A percentile compares a stretch with the other conserved stretches of the same genome.
phyloP scores from a whole-genome alignment of 2,888 invertebrate genomes.

The Athrips mouffetella region DNA sequence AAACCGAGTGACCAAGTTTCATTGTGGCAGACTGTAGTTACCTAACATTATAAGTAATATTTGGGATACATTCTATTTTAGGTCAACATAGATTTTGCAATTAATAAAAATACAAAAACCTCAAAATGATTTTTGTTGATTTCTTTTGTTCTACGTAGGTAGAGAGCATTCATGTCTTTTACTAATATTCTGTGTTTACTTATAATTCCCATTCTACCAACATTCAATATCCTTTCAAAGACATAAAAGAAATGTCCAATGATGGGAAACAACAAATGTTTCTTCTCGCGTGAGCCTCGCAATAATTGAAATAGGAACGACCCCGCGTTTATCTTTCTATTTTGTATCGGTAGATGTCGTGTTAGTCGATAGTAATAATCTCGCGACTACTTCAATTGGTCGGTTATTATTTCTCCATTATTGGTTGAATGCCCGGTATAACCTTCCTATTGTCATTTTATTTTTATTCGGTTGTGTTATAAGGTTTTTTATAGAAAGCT shows the following conservation, averaged over 20 bases:
- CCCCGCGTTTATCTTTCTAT: conserved; percentile 55
- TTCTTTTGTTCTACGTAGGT: no score
- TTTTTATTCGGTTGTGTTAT: no score
- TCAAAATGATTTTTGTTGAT: no score
- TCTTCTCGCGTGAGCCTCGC: conserved; percentile 53
- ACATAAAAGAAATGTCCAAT: conserved; percentile 30
- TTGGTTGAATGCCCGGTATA: no score
- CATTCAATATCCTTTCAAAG: not conserved
- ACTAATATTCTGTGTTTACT: not conserved
- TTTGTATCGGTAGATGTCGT: conserved; percentile 38
- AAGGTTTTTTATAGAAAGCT: no score
- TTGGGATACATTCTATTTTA: no score
- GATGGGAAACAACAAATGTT: conserved; percentile 66
- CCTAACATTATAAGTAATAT: no score
- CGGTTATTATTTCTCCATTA: conserved; percentile 11
- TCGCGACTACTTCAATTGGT: conserved; percentile 22
- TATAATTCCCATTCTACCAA: not conserved
- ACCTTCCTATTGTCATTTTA: not conserved
- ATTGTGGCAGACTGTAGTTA: no score
- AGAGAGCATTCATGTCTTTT: no score
- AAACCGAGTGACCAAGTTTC: no score
- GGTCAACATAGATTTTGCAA: no score
- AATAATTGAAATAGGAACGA: conserved; percentile 66
- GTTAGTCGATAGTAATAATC: conserved; percentile 31
- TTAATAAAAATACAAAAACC: no score